Percentiles rank a stretch among this genome's conserved stretches.
phyloP scores from a whole-genome alignment of 2,888 invertebrate species.

The Parnassius glacialis region DNA sequence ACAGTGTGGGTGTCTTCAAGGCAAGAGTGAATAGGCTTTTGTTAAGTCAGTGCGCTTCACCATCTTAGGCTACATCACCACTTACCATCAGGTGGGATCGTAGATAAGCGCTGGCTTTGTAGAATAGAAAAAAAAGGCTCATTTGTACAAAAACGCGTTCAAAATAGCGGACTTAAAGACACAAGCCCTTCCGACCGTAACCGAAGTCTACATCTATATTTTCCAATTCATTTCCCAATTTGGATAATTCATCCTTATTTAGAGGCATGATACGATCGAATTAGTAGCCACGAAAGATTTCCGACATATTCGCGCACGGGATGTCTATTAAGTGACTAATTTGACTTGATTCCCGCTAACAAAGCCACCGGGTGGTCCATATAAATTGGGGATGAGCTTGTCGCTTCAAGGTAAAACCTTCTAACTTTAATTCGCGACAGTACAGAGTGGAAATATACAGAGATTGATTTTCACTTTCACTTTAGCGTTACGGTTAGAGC shows the following conservation, averaged over 20 bases:
- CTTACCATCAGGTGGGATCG: too few species aligned
- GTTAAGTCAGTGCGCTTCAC: too few species aligned
- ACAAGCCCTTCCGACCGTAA: neutral
- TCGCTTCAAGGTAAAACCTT: constrained; percentile 27
- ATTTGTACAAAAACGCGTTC: too few species aligned
- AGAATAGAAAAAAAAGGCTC: too few species aligned
- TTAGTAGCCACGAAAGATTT: constrained; percentile 8
- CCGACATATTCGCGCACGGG: constrained; percentile 19
- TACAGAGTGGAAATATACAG: constrained; percentile 13
- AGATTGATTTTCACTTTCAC: neutral
- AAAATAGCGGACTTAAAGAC: too few species aligned
- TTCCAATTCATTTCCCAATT: constrained; percentile 21
- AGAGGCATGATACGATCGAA: constrained; percentile 5
- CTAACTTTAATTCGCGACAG: constrained; percentile 12
- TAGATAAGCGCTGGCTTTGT: too few species aligned
- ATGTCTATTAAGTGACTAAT: constrained; percentile 21
- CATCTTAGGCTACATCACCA: too few species aligned
- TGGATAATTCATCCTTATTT: constrained; percentile 17
- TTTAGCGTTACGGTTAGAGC: too few species aligned
- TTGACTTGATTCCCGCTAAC: constrained; percentile 20
- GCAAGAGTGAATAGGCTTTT: too few species aligned
- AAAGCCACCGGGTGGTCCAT: constrained; percentile 27
- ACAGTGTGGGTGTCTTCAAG: too few species aligned
- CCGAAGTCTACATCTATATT: constrained; percentile 3
- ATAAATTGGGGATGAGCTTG: constrained; percentile 28